These are phyloP conservation scores for Gonocerus acuteangulatus DNA, from an alignment of 2,888 invertebrate species.

Conservation along the genomic window DNA sequence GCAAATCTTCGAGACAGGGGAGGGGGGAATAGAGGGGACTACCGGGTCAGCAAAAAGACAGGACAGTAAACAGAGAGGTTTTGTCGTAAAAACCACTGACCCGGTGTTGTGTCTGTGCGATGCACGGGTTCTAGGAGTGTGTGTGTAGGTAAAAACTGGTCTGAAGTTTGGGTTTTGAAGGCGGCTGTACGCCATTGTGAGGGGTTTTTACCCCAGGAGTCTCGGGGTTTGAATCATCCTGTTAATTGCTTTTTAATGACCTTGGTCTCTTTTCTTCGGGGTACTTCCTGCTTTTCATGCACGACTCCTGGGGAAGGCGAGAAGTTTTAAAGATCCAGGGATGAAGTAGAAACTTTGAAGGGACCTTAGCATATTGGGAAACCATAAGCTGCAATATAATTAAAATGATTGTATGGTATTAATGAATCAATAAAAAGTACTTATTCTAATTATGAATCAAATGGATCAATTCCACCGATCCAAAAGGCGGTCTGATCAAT, in stretches of 20 bases:
- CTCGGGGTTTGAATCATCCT: slow-evolving; percentile 23
- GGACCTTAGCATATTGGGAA: too few species aligned
- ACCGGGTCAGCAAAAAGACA: not conserved
- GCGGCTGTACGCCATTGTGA: slow-evolving; percentile 2
- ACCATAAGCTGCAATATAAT: too few species aligned
- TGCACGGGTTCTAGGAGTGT: not conserved
- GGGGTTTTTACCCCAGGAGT: too few species aligned
- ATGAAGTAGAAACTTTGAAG: too few species aligned
- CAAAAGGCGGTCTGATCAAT: too few species aligned
- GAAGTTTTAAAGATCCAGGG: too few species aligned
- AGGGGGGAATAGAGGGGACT: not conserved
- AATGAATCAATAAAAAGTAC: too few species aligned
- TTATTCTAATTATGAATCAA: too few species aligned
- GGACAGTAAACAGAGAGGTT: slow-evolving; percentile 16
- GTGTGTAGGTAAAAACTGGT: too few species aligned
- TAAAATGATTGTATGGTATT: too few species aligned
- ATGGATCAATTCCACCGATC: too few species aligned
- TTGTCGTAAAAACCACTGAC: slow-evolving; percentile 16
- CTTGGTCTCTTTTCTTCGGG: not conserved
- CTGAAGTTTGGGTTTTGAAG: slow-evolving; percentile 11
- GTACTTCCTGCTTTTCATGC: not conserved
- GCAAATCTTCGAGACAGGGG: slow-evolving; percentile 3
- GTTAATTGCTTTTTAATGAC: slow-evolving; percentile 24
- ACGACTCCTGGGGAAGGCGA: too few species aligned
- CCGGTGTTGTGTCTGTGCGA: not conserved